A percentile compares a stretch with the other conserved stretches of the same genome.
These are phyloP conservation scores for Spea multiplicata DNA, from an alignment of 2,113 vertebrate genomes.

Conservation along the genomic window DNA sequence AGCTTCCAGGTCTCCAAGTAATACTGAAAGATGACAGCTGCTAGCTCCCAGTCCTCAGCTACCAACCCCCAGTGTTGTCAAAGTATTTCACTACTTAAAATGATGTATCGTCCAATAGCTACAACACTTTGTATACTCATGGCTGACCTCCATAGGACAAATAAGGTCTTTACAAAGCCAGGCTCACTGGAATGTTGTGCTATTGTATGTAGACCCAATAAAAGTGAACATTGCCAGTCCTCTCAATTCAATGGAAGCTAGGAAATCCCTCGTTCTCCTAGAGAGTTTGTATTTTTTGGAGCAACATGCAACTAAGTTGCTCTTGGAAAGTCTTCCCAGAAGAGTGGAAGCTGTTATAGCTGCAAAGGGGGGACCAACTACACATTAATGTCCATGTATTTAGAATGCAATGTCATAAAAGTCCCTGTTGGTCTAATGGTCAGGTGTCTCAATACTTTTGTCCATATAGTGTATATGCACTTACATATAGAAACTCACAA, in stretches of 20 bases:
- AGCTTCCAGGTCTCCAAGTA: not conserved
- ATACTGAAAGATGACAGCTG: not conserved
- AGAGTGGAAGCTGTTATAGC: no score
- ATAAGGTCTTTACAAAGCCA: not conserved
- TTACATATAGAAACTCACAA: no score
- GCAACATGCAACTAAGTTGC: no score
- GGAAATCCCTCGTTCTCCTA: not conserved
- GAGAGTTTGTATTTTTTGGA: not conserved
- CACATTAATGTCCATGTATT: no score
- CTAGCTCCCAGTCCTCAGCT: not conserved
- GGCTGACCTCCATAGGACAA: not conserved
- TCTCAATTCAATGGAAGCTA: slow-evolving; percentile 12
- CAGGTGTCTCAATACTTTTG: no score
- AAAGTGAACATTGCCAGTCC: not conserved
- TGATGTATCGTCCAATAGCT: not conserved
- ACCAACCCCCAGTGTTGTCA: not conserved
- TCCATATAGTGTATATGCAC: no score
- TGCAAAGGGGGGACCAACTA: no score
- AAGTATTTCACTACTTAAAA: not conserved
- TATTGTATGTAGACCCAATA: slow-evolving; percentile 9
- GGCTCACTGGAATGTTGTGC: slow-evolving; percentile 19
- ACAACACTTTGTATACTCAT: not conserved
- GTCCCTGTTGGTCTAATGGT: no score
- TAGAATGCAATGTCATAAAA: no score
- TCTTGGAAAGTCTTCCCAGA: no score